A percentile compares a stretch with the other conserved stretches of the same genome.
Evolutionary conservation across 2,888 invertebrate species (phyloP).

Genomic region (Stenotaenia linearis): DNA sequence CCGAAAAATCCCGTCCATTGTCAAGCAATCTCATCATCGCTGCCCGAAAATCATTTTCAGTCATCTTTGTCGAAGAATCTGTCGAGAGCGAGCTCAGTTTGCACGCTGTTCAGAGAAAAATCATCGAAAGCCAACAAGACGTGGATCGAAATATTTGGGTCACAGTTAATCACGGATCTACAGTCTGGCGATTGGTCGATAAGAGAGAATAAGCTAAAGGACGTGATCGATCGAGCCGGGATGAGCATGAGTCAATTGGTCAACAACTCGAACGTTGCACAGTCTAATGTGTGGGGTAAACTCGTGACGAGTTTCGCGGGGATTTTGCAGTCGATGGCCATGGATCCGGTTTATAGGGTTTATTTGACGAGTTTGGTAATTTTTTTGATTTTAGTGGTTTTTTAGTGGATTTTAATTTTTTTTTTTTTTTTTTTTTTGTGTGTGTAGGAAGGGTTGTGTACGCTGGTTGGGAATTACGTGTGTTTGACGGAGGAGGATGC

Average conservation of each 20-base stretch:
- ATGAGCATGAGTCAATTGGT: not conserved
- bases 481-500: not conserved
- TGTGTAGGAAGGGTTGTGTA: not conserved
- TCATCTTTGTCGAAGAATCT: not conserved
- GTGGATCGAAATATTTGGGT: constrained; percentile 45
- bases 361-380: constrained; percentile 49
- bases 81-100: not conserved
- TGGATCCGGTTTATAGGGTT: constrained; percentile 51
- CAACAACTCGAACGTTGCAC: not conserved
- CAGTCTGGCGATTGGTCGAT: constrained; percentile 48
- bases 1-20: not conserved
- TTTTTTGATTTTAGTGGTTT: constrained; percentile 30
- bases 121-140: not conserved
- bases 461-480: not conserved
- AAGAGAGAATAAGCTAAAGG: constrained; percentile 45
- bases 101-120: not conserved
- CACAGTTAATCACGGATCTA: constrained; percentile 47
- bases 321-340: constrained; percentile 46
- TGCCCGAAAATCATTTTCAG: not conserved
- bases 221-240: constrained; percentile 43
- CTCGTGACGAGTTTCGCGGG: constrained; percentile 45
- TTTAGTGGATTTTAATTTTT: not conserved
- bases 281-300: not conserved
- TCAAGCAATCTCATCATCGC: not conserved
- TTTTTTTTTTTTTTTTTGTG: not conserved